A percentile compares a stretch with the other conserved stretches of the same genome.
phyloP scores from a whole-genome alignment of 92 coral and sea anemone species.

The Montipora capitata region DNA sequence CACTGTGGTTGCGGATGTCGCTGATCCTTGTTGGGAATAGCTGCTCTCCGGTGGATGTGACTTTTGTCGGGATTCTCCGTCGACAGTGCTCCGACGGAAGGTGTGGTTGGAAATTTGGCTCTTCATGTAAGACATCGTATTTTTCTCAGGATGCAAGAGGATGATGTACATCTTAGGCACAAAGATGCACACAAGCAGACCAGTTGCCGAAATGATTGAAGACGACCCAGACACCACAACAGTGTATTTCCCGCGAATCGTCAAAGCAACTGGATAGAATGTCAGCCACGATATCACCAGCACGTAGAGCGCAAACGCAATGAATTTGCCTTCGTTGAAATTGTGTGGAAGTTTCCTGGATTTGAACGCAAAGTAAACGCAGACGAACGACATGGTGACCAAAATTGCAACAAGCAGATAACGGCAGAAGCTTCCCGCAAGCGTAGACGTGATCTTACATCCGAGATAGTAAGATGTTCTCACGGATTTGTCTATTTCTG shows the following conservation, averaged over 20 bases:
- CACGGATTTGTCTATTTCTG: slow-evolving; percentile 71
- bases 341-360: slow-evolving; percentile 89
- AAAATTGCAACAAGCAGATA: slow-evolving; percentile 76
- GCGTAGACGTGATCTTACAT: slow-evolving; percentile 54
- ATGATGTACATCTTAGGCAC: slow-evolving; percentile 87
- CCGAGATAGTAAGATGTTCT: slow-evolving; percentile 56
- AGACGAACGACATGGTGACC: slow-evolving; percentile 50
- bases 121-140: slow-evolving; percentile 83
- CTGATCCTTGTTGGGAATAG: neutral
- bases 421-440: slow-evolving; percentile 76
- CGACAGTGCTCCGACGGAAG: slow-evolving; percentile 60
- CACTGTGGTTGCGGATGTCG: neutral
- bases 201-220: slow-evolving; percentile 83
- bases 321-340: slow-evolving; percentile 91
- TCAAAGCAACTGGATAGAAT: slow-evolving; percentile 83
- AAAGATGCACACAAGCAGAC: slow-evolving; percentile 84
- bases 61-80: slow-evolving; percentile 31
- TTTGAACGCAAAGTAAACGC: too few relatives aligned
- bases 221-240: slow-evolving; percentile 79
- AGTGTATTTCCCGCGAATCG: slow-evolving; percentile 78
- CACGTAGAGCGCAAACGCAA: slow-evolving; percentile 84
- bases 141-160: slow-evolving; percentile 80
- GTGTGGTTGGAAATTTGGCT: slow-evolving; percentile 82
- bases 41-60: slow-evolving; percentile 25
- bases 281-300: slow-evolving; percentile 82